Conservation (phyloP, 2,113 vertebrate genomes). For the Spea multiplicata region DNA sequence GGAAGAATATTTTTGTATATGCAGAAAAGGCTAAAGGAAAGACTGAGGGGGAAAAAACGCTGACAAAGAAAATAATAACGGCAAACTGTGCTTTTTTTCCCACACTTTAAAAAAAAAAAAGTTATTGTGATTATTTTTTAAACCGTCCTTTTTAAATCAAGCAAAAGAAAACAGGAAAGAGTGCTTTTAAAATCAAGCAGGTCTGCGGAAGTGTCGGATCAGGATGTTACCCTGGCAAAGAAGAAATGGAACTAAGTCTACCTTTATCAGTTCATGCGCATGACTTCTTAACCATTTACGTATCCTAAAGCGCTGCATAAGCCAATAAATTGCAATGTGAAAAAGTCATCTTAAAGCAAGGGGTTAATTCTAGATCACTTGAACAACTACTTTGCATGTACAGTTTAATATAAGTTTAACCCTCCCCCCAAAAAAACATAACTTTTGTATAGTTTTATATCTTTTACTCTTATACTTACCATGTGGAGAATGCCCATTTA, state of each 20-base stretch:
- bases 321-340: not conserved
- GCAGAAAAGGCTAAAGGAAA: constrained; percentile 60
- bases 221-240: constrained; percentile 41
- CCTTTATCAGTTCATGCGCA: constrained; percentile 37
- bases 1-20: constrained; percentile 59
- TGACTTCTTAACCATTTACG: constrained; percentile 9
- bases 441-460: too few relatives aligned
- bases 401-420: too few relatives aligned
- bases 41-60: constrained; percentile 12
- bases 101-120: constrained; percentile 57
- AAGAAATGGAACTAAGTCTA: constrained; percentile 30
- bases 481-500: too few relatives aligned
- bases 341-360: too few relatives aligned
- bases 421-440: too few relatives aligned
- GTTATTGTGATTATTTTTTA: constrained; percentile 39
- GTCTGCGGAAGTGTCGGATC: constrained; percentile 15
- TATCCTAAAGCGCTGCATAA: constrained; percentile 4
- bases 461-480: too few relatives aligned
- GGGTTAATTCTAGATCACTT: too few relatives aligned
- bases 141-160: constrained; percentile 27
- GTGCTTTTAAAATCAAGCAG: not conserved
- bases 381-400: too few relatives aligned
- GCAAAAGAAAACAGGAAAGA: constrained; percentile 50
- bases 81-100: constrained; percentile 58
- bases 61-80: constrained; percentile 46